A percentile compares a stretch with the other conserved stretches of the same genome.
These are phyloP conservation scores for Dolichallabes microphthalmus DNA, from an alignment of 2,113 vertebrate species.

Conservation along the genomic window DNA sequence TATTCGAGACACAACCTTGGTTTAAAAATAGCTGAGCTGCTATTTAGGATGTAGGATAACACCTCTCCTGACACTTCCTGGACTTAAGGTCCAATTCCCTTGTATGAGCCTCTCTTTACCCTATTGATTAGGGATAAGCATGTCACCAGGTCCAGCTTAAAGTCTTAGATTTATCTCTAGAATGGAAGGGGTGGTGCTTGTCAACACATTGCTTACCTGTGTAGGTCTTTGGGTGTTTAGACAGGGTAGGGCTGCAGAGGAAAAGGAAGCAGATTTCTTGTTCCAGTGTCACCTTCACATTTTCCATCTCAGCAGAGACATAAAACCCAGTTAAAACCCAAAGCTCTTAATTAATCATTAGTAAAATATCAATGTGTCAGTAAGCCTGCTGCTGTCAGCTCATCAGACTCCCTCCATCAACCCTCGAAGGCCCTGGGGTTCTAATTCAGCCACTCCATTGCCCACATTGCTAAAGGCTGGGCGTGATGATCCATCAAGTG, in stretches of 20 bases:
- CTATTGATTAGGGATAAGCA: constrained; percentile 77
- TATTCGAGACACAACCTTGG: neutral
- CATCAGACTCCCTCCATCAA: constrained; percentile 53
- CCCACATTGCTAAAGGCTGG: constrained; percentile 14
- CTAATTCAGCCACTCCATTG: constrained; percentile 49
- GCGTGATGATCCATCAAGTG: constrained; percentile 24
- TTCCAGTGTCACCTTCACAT: constrained; percentile 72
- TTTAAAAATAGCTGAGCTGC: constrained; percentile 57
- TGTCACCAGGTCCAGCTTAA: constrained; percentile 76
- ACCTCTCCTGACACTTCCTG: constrained; percentile 60
- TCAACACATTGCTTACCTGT: constrained; percentile 71
- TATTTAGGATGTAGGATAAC: constrained; percentile 69
- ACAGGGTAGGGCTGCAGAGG: constrained; percentile 48
- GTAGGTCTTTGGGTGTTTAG: constrained; percentile 61
- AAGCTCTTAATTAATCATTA: constrained; percentile 64
- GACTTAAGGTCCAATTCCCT: constrained; percentile 59
- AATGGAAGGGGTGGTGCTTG: constrained; percentile 62
- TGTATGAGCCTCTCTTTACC: constrained; percentile 68
- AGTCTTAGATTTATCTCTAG: constrained; percentile 78
- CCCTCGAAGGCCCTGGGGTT: constrained; percentile 57
- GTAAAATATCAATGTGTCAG: constrained; percentile 62
- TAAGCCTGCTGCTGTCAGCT: constrained; percentile 53
- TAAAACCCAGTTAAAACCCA: constrained; percentile 56
- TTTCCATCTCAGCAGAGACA: constrained; percentile 55
- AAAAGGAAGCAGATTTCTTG: constrained; percentile 52